Conservation (phyloP, 1,140 invertebrate species). For the Ceratina calcarata region DNA sequence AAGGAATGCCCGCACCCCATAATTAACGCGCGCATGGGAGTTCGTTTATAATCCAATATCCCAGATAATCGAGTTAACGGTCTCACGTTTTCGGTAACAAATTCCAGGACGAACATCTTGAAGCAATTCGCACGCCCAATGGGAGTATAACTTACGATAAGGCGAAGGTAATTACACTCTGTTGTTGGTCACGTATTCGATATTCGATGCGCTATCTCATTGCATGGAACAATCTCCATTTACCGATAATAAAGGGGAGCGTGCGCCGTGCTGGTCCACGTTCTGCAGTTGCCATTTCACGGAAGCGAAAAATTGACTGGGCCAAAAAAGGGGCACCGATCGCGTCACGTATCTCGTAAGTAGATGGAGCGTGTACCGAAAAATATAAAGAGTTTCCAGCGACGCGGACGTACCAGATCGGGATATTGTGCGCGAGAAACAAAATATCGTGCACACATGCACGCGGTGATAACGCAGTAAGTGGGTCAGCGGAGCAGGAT, state of each 20-base stretch:
- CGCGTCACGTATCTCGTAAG: slow-evolving; percentile 31
- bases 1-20: not conserved
- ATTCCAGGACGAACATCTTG: not conserved
- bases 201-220: slow-evolving; percentile 21
- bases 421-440: not conserved
- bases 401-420: too few relatives aligned
- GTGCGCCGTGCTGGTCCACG: not conserved
- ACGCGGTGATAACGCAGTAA: slow-evolving; percentile 6
- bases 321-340: slow-evolving; percentile 18
- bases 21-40: not conserved
- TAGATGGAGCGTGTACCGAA: not conserved
- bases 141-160: slow-evolving; percentile 29
- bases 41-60: not conserved
- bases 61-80: not conserved
- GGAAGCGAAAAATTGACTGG: not conserved
- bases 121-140: slow-evolving; percentile 2
- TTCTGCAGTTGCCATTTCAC: not conserved
- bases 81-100: not conserved
- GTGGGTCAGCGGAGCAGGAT: not conserved
- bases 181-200: slow-evolving; percentile 53
- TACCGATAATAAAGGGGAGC: not conserved
- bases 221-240: slow-evolving; percentile 22
- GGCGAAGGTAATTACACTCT: slow-evolving; percentile 44
- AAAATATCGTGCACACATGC: slow-evolving; percentile 11
- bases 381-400: not conserved